Base-by-base conservation (phyloP, 2,888 invertebrate species). In the Mesorhabditis sp. region DNA sequence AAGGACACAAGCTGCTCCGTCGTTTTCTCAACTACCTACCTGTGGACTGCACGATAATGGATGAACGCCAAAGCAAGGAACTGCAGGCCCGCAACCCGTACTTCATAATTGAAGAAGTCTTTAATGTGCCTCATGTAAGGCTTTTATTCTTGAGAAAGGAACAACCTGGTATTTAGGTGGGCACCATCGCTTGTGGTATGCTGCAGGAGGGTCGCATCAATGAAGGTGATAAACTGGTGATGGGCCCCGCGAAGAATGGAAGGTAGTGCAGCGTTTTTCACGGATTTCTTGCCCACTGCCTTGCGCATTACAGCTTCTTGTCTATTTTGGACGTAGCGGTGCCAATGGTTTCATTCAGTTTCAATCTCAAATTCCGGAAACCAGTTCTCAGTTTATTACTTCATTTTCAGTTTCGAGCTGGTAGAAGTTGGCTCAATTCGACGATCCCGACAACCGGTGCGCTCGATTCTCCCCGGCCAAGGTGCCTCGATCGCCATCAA, bases 61-160 rank as follows among this genome's bases (percentile, higher is more conserved):
- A 58, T 45, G 65, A 42, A 44, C 62, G 41, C 50, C 65, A 70
- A 7, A 70, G 67, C 43, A 65, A 61, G 6, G 74, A 80, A 64
- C 73, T 82, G 45, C 67, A 70, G 28, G 68, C 67, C 43, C 72
- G 74, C 45, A 67, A 74, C 4, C 70, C 78, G 41, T 70, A 78
- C 85, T 95, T 95, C 86, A 93, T 95, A 89, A 92, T 97, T 63
- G 96, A 97, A 86, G 95, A 95, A 88, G 93, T 88, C 44, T 89
- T 87, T 80, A 83, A 83, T 67, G 87, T 89, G 42, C 87, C 87
- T 61, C 85, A 85, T 66, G 86, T 86, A 91, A 84, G 92, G 93
- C 13, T 64, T 13, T 58, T 62, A 28, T 62, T 62, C 28, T 7
- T 13, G n/a, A 10, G 7, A 63, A 13, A 67, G 1, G 15, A 13